These are phyloP conservation scores for Plumapathes pennacea DNA, from an alignment of 92 coral and sea anemone genomes.

Conservation along the genomic window DNA sequence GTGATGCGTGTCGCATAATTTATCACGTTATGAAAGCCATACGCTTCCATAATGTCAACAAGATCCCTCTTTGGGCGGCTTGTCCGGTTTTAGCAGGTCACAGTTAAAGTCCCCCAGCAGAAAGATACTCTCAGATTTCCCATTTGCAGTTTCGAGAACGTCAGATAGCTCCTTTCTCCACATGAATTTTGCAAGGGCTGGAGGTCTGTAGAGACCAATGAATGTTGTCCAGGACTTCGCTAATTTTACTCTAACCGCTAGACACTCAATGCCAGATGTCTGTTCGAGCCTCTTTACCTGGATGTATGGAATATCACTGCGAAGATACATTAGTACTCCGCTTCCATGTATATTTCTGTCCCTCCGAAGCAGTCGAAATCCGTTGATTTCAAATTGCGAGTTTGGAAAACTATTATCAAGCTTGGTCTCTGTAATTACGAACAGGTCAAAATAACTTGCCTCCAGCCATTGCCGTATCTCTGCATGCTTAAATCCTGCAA, in stretches of 20 bases:
- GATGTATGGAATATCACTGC: constrained; percentile 7
- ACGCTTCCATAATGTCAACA: background rate
- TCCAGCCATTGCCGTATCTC: constrained; percentile 33
- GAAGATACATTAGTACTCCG: constrained; percentile 23
- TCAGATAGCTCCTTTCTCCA: background rate
- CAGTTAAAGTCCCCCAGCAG: constrained; percentile 9
- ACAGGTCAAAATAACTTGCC: constrained; percentile 19
- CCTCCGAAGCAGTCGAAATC: constrained; percentile 34
- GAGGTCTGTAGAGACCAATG: constrained; percentile 14
- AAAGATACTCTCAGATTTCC: background rate
- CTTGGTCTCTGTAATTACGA: constrained; percentile 47
- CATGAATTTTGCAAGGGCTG: background rate
- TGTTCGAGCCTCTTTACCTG: background rate
- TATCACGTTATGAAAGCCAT: too few relatives aligned
- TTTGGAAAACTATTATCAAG: constrained; percentile 26
- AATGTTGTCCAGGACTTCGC: constrained; percentile 17
- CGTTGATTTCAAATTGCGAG: constrained; percentile 37
- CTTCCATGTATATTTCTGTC: constrained; percentile 52
- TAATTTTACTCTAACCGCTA: constrained; percentile 6
- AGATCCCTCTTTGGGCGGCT: constrained; percentile 4
- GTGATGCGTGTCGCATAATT: constrained; percentile 1
- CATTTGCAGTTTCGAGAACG: constrained; percentile 4
- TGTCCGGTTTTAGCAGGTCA: constrained; percentile 1
- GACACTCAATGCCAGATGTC: background rate
- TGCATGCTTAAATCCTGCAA: constrained; percentile 26